These are phyloP conservation scores for Aleiodes alternator DNA, from an alignment of 2,888 invertebrate species.

Conservation along the genomic window DNA sequence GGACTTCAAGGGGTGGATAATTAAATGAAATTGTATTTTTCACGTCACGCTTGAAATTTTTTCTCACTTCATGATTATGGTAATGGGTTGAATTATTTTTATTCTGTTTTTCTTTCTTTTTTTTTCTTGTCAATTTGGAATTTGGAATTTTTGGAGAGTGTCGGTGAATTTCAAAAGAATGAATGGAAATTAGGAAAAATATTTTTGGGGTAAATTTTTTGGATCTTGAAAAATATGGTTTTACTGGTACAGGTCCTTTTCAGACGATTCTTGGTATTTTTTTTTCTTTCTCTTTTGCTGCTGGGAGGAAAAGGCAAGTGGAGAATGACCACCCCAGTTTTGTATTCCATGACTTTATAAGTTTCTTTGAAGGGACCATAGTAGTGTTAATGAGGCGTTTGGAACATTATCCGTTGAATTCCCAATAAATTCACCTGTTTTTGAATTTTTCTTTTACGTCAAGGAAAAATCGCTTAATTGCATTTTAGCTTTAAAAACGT, in stretches of 20 bases:
- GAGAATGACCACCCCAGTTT: conserved; percentile 18
- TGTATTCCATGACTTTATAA: conserved; percentile 30
- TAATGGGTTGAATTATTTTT: conserved; percentile 15
- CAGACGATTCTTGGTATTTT: conserved; percentile 36
- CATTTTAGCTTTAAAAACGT: no score
- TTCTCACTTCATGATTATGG: neutral
- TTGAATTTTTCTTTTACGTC: neutral
- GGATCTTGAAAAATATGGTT: conserved; percentile 6
- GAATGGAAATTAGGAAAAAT: neutral
- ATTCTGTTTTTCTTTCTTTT: neutral
- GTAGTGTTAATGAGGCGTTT: conserved; percentile 6
- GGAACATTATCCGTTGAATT: neutral
- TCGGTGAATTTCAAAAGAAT: conserved; percentile 24
- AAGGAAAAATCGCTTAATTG: neutral
- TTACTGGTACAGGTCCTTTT: neutral
- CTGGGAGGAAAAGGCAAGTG: conserved; percentile 5
- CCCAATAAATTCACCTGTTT: neutral
- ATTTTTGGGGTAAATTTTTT: conserved; percentile 22
- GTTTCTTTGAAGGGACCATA: conserved; percentile 28
- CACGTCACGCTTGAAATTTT: neutral
- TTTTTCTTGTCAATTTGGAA: neutral
- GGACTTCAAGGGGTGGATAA: no score
- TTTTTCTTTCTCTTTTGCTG: neutral
- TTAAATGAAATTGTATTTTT: neutral
- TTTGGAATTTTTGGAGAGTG: neutral